Evolutionary conservation across 2,888 invertebrate genomes (phyloP).

Genomic region (Hemistola chrysoprasaria): DNA sequence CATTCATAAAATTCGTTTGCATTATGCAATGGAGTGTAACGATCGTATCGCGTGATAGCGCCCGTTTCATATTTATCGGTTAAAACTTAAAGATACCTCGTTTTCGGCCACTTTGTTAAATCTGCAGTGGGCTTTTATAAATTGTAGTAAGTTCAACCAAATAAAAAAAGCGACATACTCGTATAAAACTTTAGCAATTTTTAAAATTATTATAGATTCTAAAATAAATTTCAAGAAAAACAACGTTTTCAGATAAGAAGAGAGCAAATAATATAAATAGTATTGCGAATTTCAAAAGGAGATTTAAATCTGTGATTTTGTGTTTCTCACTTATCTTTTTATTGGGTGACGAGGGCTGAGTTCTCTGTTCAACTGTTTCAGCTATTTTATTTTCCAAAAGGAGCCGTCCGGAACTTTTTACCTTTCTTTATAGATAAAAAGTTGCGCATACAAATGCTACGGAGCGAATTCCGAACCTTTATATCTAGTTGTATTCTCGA

Average conservation of each 20-base stretch:
- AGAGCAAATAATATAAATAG: constrained; percentile 1
- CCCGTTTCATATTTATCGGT: constrained; percentile 17
- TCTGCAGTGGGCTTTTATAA: too few relatives aligned
- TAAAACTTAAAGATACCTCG: constrained; percentile 19
- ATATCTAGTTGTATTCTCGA: constrained; percentile 12
- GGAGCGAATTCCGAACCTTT: constrained; percentile 15
- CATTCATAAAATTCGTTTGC: constrained; percentile 19
- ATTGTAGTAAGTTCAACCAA: too few relatives aligned
- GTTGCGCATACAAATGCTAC: constrained; percentile 22
- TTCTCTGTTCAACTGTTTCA: constrained; percentile 12
- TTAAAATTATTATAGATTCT: too few relatives aligned
- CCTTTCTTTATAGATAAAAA: constrained; percentile 24
- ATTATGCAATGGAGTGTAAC: constrained; percentile 20
- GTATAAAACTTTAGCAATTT: too few relatives aligned
- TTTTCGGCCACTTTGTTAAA: constrained; percentile 21
- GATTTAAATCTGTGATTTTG: constrained; percentile 17
- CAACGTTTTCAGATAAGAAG: neutral
- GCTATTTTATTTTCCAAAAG: constrained; percentile 18
- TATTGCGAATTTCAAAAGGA: constrained; percentile 12
- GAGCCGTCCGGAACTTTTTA: constrained; percentile 16
- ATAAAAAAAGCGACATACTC: too few relatives aligned
- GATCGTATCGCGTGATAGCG: constrained; percentile 24
- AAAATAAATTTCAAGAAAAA: constrained; percentile 7
- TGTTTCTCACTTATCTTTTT: constrained; percentile 14
- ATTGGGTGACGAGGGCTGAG: constrained; percentile 15